Evolutionary conservation across 2,113 vertebrate species (phyloP), one percentile per base, ranked within the genome.

Genomic region (Mormyrus iriodes): DNA sequence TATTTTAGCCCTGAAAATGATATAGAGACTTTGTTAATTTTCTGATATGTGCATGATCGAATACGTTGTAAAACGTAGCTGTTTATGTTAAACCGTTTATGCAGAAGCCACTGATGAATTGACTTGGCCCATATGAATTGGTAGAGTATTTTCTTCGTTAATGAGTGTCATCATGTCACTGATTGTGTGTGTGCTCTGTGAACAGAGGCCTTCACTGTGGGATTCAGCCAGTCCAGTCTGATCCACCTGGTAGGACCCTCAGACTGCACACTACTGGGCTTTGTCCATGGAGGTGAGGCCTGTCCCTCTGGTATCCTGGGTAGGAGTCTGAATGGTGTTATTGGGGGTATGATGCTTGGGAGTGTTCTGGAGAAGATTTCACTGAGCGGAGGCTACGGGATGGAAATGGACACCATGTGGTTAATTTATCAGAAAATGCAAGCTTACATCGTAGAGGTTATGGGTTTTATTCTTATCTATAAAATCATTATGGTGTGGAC

Each of bases 231-330:
- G 94, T 99, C 97, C 90, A 99, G 96, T 93, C 92, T 99, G 94
- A 99, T 99, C 93, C 97, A 99, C 91, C 93, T 99, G 93, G 96
- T 99, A 94, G 97, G 98, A 2, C 98, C 97, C 0, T 98, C 97
- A 0, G 98, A 99, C 94, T 99, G 98, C 94, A 98, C 97, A 0
- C 93, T 99, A 52, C 96, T 96, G 1, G 96, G 97, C 91, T 98
- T 97, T 0, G 97, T 99, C 73, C 97, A 99, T 0, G 98, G 97
- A 94, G 98, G 98, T 99, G 93, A 96, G 97, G 15, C 21, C 44
- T 17, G 2, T 2, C 21, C n/a, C 31, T 31, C 0, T n/a, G 6
- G 31, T 76, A 39, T 76, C 13, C 35, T 76, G 27, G 17, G 12
- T 76, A 76, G n/a, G 69, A 73, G 69, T 13, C 10, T 9, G 4